Percentiles rank a stretch among this genome's conserved stretches.
Conservation (phyloP, 1,140 invertebrate species). For the Camponotus floridanus region DNA sequence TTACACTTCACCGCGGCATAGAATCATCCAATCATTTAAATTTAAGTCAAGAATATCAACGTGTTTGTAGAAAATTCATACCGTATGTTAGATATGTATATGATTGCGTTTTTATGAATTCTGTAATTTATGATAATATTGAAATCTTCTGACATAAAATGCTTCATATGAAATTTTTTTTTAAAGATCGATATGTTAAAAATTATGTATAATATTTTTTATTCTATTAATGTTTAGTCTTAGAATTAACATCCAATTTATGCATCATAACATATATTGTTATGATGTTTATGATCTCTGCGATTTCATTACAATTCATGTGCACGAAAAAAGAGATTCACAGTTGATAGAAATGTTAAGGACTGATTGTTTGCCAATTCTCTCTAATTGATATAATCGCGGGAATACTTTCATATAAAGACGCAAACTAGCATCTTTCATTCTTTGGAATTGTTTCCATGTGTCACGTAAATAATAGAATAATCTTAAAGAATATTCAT, state of each 20-base stretch:
- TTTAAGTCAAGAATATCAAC: constrained; percentile 39
- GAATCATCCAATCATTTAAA: constrained; percentile 31
- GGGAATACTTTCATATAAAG: constrained; percentile 44
- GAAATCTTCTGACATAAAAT: constrained; percentile 28
- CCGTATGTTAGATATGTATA: background rate
- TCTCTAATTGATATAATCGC: constrained; percentile 18
- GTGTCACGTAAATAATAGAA: constrained; percentile 68
- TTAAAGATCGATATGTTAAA: background rate
- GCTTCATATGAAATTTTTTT: background rate
- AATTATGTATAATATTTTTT: constrained; percentile 1
- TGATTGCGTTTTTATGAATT: constrained; percentile 7
- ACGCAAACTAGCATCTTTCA: constrained; percentile 67
- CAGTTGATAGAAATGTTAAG: constrained; percentile 10
- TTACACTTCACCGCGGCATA: constrained; percentile 7
- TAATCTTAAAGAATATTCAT: constrained; percentile 64
- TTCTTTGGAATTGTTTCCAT: constrained; percentile 69
- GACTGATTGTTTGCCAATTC: background rate
- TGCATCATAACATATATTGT: too few species aligned
- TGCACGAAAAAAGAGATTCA: constrained; percentile 16
- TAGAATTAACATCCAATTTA: constrained; percentile 2
- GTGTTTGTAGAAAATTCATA: constrained; percentile 12
- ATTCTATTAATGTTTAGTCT: constrained; percentile 6
- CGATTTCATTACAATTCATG: constrained; percentile 5
- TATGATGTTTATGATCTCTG: constrained; percentile 16
- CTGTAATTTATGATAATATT: background rate